phyloP scores from a whole-genome alignment of 30 jellyfish, hydroid and myxozoan genomes.

The Aurelia sp. region DNA sequence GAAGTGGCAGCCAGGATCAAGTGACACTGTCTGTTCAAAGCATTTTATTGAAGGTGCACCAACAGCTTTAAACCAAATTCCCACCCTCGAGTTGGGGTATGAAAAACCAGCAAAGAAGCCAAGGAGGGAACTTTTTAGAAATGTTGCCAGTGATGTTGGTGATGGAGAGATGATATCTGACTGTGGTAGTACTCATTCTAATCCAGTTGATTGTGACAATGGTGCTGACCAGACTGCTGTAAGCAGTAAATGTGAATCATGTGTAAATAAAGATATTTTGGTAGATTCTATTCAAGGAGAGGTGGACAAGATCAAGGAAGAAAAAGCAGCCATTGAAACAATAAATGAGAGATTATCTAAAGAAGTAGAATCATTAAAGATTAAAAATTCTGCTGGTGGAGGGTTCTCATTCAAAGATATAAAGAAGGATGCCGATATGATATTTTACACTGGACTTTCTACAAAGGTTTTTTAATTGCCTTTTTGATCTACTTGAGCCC shows the following conservation, averaged over 20 bases:
- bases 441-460: constrained; percentile 21
- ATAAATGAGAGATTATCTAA: background rate
- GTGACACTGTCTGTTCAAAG: constrained; percentile 35
- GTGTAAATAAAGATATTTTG: no score
- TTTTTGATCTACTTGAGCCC: constrained; percentile 11
- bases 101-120: constrained; percentile 37
- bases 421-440: constrained; percentile 1
- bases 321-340: background rate
- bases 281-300: background rate
- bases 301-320: background rate
- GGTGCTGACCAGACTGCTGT: background rate
- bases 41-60: constrained; percentile 23
- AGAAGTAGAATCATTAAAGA: no score
- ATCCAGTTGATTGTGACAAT: constrained; percentile 25
- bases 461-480: background rate
- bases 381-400: background rate
- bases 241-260: no score
- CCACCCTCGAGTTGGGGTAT: constrained; percentile 31
- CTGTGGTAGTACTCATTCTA: no score
- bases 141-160: no score
- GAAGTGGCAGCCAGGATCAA: constrained; percentile 40
- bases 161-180: no score
- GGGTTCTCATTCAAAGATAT: background rate
- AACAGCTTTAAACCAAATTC: constrained; percentile 22
- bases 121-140: constrained; percentile 19